Evolutionary conservation across 1,140 invertebrate species (phyloP), one percentile per base, ranked within the genome.

Genomic region (Anastrepha ludens): DNA sequence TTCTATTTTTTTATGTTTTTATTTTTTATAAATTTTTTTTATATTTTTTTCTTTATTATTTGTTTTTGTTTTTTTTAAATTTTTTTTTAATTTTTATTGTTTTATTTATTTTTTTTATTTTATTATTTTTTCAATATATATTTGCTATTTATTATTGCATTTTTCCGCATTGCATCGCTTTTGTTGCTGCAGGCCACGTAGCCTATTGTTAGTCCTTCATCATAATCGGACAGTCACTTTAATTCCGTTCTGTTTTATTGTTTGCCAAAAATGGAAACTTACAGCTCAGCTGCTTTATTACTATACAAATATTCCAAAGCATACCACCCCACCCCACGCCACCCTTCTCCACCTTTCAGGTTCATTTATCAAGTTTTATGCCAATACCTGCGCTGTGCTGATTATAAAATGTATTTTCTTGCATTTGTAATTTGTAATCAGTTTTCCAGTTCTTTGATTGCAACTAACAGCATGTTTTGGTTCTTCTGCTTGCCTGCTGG

Each of bases 381-480:
- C 4, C 13, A 62, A 13, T 62, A 62, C n/a, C 15, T 62, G n/a
- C 15, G 4, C 5, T 39, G 5, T 67, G 4, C 5, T 64, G 60
- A 64, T 64, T n/a, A n/a, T 15, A 64, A 64, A 64, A 64, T 67
- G n/a, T 67, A 67, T 67, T 29, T 64, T 64, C 60, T 64, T 64
- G 11, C 11, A 67, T 67, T 67, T 67, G 64, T 67, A 29, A 67
- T 29, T 67, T 67, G 29, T 67, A 67, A 67, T 29, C 64, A 67
- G 64, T 67, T 67, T 29, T 67, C 64, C 6, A 67, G 64, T 67
- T 67, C 64, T 67, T 67, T 67, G 64, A 39, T 17, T 67, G 8
- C 64, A 39, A 67, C 29, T 29, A 67, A 67, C n/a, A 29, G 7
- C n/a, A 4, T 5, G 20, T 9, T 62, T 62, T 17, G 29, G 64